phyloP scores from a whole-genome alignment of 1,140 invertebrate species.

The Caenorhabditis brenneri region DNA sequence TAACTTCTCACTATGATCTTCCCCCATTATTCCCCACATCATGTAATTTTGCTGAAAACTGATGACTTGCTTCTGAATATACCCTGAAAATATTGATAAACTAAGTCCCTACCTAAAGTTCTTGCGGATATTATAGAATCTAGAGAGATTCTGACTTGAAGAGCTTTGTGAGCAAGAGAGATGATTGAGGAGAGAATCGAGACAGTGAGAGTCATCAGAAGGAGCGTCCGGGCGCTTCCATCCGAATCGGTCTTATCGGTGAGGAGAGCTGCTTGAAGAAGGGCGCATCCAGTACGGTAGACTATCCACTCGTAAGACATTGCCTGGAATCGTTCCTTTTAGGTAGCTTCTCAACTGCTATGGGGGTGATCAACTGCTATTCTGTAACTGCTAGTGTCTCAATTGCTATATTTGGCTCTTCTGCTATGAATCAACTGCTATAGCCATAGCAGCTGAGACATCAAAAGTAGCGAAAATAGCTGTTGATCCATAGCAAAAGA shows the following conservation, averaged over 20 bases:
- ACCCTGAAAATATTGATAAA: neutral
- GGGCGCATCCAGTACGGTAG: conserved; percentile 22
- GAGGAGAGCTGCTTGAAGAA: conserved; percentile 45
- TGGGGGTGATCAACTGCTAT: too few species aligned
- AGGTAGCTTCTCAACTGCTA: too few species aligned
- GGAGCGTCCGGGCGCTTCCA: conserved; percentile 16
- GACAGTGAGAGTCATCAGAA: conserved; percentile 18
- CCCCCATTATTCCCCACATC: neutral
- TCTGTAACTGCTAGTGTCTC: too few species aligned
- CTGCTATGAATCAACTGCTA: too few species aligned
- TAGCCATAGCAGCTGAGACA: too few species aligned
- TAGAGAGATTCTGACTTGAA: neutral
- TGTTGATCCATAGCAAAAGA: too few species aligned
- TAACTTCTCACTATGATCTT: neutral
- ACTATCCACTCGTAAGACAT: conserved; percentile 23
- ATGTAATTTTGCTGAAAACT: neutral
- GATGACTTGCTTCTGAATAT: neutral
- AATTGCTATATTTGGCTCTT: too few species aligned
- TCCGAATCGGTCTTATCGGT: conserved; percentile 25
- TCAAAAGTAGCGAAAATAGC: too few species aligned
- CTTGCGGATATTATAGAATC: neutral
- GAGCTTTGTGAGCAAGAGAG: neutral
- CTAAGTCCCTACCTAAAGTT: neutral
- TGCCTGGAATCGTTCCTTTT: too few species aligned
- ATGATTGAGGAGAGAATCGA: neutral